Conservation (phyloP, 2,888 invertebrate species). For the Achlya flavicornis region DNA sequence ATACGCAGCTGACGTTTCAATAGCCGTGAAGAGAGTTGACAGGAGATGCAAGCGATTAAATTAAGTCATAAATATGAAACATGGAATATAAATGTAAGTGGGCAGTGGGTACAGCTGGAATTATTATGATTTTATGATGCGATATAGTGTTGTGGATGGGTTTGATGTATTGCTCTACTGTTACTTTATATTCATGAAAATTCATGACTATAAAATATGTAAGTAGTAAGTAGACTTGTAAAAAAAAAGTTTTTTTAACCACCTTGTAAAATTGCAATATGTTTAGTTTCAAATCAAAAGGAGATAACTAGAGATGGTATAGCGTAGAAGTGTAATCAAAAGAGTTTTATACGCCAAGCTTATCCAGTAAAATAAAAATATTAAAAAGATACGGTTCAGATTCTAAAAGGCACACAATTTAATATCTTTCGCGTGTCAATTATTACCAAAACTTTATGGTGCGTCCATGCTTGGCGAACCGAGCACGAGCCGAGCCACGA, state of each 20-base stretch:
- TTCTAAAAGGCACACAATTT: too few species aligned
- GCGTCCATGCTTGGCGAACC: too few species aligned
- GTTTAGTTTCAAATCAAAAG: too few species aligned
- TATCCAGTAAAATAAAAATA: too few species aligned
- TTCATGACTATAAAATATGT: slow-evolving; percentile 36
- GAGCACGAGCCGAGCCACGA: too few species aligned
- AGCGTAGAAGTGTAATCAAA: too few species aligned
- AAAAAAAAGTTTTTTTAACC: not conserved
- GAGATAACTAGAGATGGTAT: too few species aligned
- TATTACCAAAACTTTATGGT: too few species aligned
- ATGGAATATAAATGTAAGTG: slow-evolving; percentile 50
- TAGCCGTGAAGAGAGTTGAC: slow-evolving; percentile 65
- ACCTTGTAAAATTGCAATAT: not conserved
- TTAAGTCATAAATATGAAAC: slow-evolving; percentile 49
- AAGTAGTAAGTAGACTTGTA: slow-evolving; percentile 21
- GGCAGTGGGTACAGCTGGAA: slow-evolving; percentile 40
- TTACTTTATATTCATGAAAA: slow-evolving; percentile 29
- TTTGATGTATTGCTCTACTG: slow-evolving; percentile 61
- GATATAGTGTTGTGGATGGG: slow-evolving; percentile 43
- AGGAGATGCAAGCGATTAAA: slow-evolving; percentile 63
- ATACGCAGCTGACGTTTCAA: slow-evolving; percentile 71
- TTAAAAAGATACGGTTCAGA: too few species aligned
- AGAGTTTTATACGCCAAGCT: too few species aligned
- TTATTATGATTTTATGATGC: slow-evolving; percentile 45
- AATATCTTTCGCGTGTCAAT: too few species aligned